Base-by-base conservation (phyloP, 2,797 vertebrate species). In the Eulemur albifrons region DNA sequence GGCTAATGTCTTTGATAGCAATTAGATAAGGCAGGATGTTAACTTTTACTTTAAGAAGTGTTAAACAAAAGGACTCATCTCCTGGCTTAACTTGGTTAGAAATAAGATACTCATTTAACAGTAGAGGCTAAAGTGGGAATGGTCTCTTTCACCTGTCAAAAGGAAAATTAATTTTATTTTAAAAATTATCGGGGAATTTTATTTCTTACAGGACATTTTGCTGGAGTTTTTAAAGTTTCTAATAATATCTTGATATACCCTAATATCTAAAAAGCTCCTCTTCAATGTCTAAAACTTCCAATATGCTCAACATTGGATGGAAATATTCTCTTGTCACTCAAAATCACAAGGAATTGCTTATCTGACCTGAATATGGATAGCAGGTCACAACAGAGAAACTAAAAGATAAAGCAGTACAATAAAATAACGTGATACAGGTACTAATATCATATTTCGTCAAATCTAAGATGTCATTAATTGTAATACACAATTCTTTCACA, bases 1-100 rank as follows among this genome's bases (percentile, higher is more conserved):
- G 96, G 40, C 92, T 97, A 94, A 96, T 95, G 95, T 69, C 94
- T 98, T 97, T 97, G 79, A 96, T 94, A 67, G 80, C 97, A 98
- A 96, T 97, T 94, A 97, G 97, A 97, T 67, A 96, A 79, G 87
- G 88, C 40, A 93, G 45, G 73, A 97, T 69, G 90, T 85, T 73
- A 97, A 86, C 91, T 97, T 97, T 63, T 88, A 57, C 94, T 76
- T n/a, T 93, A 73, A 93, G 97, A 94, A 96, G 88, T 63, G 96
- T 97, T 95, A 96, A 98, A 93, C 94, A 96, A 96, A 98, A 70
- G 13, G 90, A 81, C 45, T 2, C 75, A 80, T 93, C 91, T 76
- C 67, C 76, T 84, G 86, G 79, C 70, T 65, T 97, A 96, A 76
- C 27, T 45, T 40, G 67, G 43, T 69, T 87, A 79, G 0, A 59